These are phyloP conservation scores for Parnassius mnemosyne DNA, from an alignment of 2,888 invertebrate species.

Conservation along the genomic window DNA sequence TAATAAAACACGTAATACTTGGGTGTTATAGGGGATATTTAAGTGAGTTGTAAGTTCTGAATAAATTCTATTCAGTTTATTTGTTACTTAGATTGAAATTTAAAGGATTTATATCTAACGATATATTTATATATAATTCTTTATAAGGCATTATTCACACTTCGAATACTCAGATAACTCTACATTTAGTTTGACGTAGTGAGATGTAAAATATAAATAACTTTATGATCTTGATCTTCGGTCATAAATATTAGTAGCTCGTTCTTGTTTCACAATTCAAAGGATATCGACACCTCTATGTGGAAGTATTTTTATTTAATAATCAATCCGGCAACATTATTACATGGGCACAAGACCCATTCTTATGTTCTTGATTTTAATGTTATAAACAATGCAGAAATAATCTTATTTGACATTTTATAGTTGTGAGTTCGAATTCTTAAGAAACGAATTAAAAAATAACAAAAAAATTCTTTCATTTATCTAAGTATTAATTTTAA, in stretches of 20 bases:
- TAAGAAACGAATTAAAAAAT: too few relatives aligned
- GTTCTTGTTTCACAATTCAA: conserved; percentile 8
- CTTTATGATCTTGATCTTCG: conserved; percentile 25
- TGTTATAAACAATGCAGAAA: too few relatives aligned
- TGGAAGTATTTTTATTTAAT: not conserved
- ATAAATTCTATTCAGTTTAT: conserved; percentile 8
- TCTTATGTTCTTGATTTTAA: too few relatives aligned
- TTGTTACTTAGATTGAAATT: conserved; percentile 12
- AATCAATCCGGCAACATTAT: conserved; percentile 4
- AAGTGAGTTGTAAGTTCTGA: not conserved
- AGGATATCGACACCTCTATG: conserved; percentile 1
- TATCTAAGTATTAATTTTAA: too few relatives aligned
- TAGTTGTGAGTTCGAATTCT: too few relatives aligned
- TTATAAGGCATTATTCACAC: conserved; percentile 52
- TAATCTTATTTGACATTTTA: too few relatives aligned
- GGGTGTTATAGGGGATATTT: conserved; percentile 28
- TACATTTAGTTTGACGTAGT: conserved; percentile 35
- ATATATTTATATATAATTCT: conserved; percentile 42
- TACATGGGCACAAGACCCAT: not conserved
- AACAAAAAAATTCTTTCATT: too few relatives aligned
- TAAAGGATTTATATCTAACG: conserved; percentile 36
- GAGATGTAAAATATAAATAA: conserved; percentile 33
- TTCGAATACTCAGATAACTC: conserved; percentile 48
- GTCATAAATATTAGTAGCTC: conserved; percentile 6
- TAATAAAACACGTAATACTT: conserved; percentile 7